A percentile compares a stretch with the other conserved stretches of the same genome.
Conservation (phyloP, 2,113 vertebrate genomes). For the Megaptera novaeangliae region DNA sequence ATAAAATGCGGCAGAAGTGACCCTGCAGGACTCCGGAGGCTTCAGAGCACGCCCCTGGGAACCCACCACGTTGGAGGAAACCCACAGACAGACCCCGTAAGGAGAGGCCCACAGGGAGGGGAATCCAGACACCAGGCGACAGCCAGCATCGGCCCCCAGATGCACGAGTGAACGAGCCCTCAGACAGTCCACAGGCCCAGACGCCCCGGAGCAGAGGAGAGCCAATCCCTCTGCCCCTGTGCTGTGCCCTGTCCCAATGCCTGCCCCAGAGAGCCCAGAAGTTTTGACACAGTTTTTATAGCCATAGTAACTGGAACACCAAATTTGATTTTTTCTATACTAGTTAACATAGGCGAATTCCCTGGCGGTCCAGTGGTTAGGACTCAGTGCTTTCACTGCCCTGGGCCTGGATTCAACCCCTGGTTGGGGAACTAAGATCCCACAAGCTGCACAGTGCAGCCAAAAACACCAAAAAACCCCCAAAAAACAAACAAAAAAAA, state of each 20-base stretch:
- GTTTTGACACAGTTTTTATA: background rate
- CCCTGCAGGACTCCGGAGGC: background rate
- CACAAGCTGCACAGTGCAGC: background rate
- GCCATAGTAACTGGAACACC: background rate
- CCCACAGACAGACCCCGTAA: background rate
- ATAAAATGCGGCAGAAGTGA: background rate
- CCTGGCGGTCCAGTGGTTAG: background rate
- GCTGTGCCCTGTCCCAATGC: background rate
- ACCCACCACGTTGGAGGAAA: background rate
- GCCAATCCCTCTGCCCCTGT: fast-evolving
- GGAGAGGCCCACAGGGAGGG: background rate
- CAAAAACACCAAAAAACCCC: background rate
- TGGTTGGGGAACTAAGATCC: background rate
- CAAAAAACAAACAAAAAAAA: too few species aligned
- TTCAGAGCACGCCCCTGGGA: background rate
- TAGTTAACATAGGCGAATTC: background rate
- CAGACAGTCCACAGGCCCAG: background rate
- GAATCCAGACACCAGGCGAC: background rate
- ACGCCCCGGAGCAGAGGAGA: background rate
- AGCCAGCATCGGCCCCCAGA: background rate
- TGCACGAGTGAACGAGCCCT: background rate
- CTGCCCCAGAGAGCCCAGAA: background rate
- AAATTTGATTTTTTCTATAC: background rate
- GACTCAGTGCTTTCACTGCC: background rate
- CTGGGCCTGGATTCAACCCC: background rate